Evolutionary conservation across 2,113 vertebrate genomes (phyloP).

Genomic region (Xenus cinereus): DNA sequence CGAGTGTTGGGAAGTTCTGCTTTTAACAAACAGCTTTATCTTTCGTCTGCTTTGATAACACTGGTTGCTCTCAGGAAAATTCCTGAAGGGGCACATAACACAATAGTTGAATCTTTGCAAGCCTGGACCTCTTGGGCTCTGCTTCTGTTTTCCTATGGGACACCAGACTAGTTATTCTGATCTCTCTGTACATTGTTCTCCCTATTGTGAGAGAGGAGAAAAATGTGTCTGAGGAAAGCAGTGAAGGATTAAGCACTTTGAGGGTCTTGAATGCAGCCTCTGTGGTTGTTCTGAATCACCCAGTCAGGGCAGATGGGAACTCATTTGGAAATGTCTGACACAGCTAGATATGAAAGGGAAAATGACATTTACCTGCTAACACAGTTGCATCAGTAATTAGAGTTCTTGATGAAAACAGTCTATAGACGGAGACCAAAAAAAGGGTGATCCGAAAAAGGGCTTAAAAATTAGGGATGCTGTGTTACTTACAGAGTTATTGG

Average conservation of each 20-base stretch:
- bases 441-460: background rate
- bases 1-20: background rate
- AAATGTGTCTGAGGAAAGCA: background rate
- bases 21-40: slow-evolving; percentile 31
- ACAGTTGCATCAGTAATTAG: background rate
- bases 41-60: background rate
- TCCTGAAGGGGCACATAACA: background rate
- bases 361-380: background rate
- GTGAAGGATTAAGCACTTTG: background rate
- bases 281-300: background rate
- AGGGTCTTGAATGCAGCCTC: background rate
- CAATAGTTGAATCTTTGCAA: background rate
- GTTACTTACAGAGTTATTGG: background rate
- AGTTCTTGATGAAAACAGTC: background rate
- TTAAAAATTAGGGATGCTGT: background rate
- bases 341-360: background rate
- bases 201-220: background rate
- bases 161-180: background rate
- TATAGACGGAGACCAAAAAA: background rate
- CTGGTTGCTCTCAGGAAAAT: background rate
- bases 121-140: background rate
- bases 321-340: background rate
- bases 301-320: background rate
- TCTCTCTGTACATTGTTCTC: background rate
- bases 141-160: slow-evolving; percentile 6